A percentile compares a stretch with the other conserved stretches of the same genome.
Conservation (phyloP, 2,113 vertebrate species). For the Acrocephalus arundinaceus region DNA sequence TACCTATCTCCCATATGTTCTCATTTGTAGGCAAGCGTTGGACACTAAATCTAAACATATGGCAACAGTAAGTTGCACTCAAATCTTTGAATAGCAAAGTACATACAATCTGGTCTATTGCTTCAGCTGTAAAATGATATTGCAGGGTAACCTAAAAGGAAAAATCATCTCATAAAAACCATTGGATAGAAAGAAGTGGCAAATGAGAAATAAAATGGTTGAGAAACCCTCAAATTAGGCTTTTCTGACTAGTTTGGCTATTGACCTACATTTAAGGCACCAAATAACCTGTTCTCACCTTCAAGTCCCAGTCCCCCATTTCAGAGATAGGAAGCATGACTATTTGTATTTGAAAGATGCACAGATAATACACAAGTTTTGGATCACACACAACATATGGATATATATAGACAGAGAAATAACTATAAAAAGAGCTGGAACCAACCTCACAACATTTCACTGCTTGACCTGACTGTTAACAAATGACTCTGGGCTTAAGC, state of each 20-base stretch:
- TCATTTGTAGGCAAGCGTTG: constrained; percentile 22
- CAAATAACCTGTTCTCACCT: background rate
- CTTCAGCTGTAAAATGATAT: constrained; percentile 7
- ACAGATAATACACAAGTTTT: background rate
- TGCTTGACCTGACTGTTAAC: background rate
- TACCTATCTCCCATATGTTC: constrained; percentile 37
- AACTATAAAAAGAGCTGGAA: background rate
- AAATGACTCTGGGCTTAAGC: background rate
- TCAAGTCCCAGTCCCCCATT: background rate
- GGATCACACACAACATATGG: background rate
- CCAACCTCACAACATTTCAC: background rate
- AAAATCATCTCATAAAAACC: background rate
- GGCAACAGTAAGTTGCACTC: constrained; percentile 29
- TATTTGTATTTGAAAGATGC: background rate
- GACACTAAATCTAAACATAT: constrained; percentile 42
- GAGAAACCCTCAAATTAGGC: background rate
- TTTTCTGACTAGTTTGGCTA: background rate
- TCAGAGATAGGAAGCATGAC: background rate
- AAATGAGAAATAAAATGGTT: background rate
- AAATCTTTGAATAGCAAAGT: background rate
- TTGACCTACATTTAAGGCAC: background rate
- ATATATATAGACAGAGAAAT: background rate
- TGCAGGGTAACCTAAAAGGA: background rate
- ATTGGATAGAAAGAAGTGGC: background rate
- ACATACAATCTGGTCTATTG: constrained; percentile 7